A percentile compares a stretch with the other conserved stretches of the same genome.
phyloP scores from a whole-genome alignment of 2,888 invertebrate genomes.

The Drosophila monieri region DNA sequence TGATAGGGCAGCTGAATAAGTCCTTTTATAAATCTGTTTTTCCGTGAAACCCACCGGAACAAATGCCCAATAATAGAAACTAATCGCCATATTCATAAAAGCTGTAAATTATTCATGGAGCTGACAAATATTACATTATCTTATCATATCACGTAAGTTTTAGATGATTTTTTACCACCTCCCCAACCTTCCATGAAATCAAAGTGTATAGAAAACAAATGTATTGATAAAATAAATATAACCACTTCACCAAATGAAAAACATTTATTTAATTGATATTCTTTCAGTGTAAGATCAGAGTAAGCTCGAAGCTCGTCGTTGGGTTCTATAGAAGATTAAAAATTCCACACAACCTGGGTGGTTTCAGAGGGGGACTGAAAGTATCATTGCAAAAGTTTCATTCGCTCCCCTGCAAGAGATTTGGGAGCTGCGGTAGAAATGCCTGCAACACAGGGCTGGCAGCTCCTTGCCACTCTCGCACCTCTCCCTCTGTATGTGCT shows the following conservation, averaged over 20 bases:
- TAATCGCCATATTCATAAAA: not conserved
- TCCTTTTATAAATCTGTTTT: not conserved
- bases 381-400: constrained; percentile 76
- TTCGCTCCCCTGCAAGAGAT: constrained; percentile 58
- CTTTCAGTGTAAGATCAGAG: constrained; percentile 16
- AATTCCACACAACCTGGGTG: constrained; percentile 75
- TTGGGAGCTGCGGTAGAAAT: constrained; percentile 67
- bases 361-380: constrained; percentile 41
- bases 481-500: constrained; percentile 29
- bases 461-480: constrained; percentile 18
- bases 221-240: too few relatives aligned
- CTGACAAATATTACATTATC: too few relatives aligned
- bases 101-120: too few relatives aligned
- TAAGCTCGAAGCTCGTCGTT: constrained; percentile 30
- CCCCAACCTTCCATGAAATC: too few relatives aligned
- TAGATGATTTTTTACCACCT: too few relatives aligned
- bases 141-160: too few relatives aligned
- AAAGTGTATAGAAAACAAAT: too few relatives aligned
- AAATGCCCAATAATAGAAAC: not conserved
- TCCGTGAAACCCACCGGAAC: not conserved
- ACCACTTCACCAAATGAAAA: too few relatives aligned
- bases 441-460: constrained; percentile 59
- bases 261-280: not conserved
- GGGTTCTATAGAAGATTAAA: constrained; percentile 68
- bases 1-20: not conserved